Evolutionary conservation across 2,888 invertebrate species (phyloP), one percentile per base, ranked within the genome.

Genomic region (Teleogryllus oceanicus): DNA sequence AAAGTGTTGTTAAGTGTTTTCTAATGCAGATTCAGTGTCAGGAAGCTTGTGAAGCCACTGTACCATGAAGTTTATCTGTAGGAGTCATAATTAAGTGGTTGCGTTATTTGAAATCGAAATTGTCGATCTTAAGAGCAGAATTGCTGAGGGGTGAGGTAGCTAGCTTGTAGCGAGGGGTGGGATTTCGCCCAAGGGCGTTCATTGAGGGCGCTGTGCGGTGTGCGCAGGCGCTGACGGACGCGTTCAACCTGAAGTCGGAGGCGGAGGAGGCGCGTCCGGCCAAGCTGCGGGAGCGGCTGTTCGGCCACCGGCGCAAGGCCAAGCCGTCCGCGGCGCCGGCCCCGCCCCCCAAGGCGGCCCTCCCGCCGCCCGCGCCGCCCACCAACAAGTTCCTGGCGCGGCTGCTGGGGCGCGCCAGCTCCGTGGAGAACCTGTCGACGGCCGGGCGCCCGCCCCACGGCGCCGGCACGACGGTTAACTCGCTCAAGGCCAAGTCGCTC

Each of bases 361-460:
- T 87, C 16, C 85, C 86, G 75, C 86, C 87, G 51, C 87, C 86
- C 85, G 84, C 85, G 11, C 85, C 85, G 2, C 87, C 88, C 79
- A 86, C 87, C 78, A 88, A 88, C 84, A 89, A 88, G 85, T 88
- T 90, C 84, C 84, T 90, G 62, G 87, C 88, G 79, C 88, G 88
- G 84, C 86, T 88, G 80, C 87, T 81, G 16, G 87, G 82, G 16
- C 89, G 88, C 84, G 86, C 89, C n/a, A 86, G 87, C 51, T 89
- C 89, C 10, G 87, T 88, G 82, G 89, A 89, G 82, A 89, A 89
- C 85, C 86, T 89, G 75, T 84, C 85, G 62, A n/a, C 62, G 62
- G 62, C 62, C 16, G 62, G 62, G 62, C 62, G 62, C 11, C 62
- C 16, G 62, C 16, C 76, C 80, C n/a, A 81, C 37, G 37, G 78